Evolutionary conservation across 2,113 vertebrate genomes (phyloP).

Genomic region (Rhegmatorhina hoffmannsi): DNA sequence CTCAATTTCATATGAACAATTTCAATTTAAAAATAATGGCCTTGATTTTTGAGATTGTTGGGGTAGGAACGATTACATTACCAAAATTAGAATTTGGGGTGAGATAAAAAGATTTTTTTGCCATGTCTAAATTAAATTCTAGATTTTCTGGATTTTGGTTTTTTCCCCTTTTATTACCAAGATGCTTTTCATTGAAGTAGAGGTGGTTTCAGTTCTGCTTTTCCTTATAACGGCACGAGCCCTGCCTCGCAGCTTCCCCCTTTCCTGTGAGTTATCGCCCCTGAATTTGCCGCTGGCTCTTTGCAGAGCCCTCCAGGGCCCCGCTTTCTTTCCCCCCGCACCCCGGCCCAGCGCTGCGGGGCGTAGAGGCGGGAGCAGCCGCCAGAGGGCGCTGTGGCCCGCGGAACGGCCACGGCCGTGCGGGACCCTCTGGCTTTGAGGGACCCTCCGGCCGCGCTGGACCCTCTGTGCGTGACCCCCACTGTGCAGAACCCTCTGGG

Average conservation of each 20-base stretch:
- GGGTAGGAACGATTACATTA: background rate
- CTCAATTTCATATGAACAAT: background rate
- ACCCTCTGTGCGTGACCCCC: no score
- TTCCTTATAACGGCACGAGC: fast-evolving
- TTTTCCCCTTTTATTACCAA: background rate
- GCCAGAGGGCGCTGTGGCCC: background rate
- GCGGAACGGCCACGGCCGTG: background rate
- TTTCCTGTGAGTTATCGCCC: fast-evolving
- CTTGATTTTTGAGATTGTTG: background rate
- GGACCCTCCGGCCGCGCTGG: no score
- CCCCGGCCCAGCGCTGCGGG: background rate
- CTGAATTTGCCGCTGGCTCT: background rate
- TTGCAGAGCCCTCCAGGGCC: background rate
- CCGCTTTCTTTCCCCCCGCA: background rate
- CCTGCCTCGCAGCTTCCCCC: fast-evolving
- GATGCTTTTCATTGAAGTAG: background rate
- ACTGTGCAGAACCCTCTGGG: background rate
- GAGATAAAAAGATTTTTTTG: background rate
- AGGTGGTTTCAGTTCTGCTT: background rate
- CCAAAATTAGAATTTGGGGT: background rate
- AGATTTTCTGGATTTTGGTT: background rate
- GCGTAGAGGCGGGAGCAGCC: background rate
- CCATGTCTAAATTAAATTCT: background rate
- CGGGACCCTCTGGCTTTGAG: no score
- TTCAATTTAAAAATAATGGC: background rate